These are phyloP conservation scores for Ametastegia equiseti DNA, from an alignment of 2,888 invertebrate genomes.

Conservation along the genomic window DNA sequence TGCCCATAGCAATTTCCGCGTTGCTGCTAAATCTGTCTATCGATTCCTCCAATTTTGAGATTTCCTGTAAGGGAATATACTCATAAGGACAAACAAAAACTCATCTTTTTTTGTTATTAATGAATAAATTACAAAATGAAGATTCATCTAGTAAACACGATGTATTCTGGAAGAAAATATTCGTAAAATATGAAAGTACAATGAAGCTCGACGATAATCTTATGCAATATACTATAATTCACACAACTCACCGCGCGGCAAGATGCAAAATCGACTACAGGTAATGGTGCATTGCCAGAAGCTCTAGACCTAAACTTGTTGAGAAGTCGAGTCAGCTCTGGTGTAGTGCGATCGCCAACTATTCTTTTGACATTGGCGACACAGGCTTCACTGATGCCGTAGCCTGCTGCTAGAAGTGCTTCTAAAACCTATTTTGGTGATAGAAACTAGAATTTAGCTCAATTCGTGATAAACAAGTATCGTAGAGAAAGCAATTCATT, in stretches of 20 bases:
- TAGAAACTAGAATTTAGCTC: neutral
- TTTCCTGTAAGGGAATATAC: conserved; percentile 19
- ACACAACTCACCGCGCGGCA: neutral
- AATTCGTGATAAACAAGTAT: neutral
- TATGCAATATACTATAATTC: neutral
- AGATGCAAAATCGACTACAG: too few species aligned
- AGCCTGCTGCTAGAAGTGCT: neutral
- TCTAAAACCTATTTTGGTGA: neutral
- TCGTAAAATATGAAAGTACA: too few species aligned
- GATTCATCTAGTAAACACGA: too few species aligned
- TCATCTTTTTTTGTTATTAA: neutral
- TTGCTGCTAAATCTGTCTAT: conserved; percentile 61
- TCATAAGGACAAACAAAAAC: neutral
- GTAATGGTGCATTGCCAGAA: neutral
- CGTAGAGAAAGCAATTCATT: neutral
- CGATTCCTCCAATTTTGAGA: conserved; percentile 61
- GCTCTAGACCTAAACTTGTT: neutral
- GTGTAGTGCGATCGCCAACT: neutral
- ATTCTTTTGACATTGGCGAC: neutral
- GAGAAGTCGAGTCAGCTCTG: neutral
- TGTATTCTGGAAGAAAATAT: too few species aligned
- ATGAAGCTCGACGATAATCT: too few species aligned
- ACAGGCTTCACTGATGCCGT: neutral
- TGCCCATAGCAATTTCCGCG: conserved; percentile 60
- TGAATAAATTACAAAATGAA: too few species aligned